phyloP scores from a whole-genome alignment of 2,797 vertebrate species.

The Rhinophrynus dorsalis region DNA sequence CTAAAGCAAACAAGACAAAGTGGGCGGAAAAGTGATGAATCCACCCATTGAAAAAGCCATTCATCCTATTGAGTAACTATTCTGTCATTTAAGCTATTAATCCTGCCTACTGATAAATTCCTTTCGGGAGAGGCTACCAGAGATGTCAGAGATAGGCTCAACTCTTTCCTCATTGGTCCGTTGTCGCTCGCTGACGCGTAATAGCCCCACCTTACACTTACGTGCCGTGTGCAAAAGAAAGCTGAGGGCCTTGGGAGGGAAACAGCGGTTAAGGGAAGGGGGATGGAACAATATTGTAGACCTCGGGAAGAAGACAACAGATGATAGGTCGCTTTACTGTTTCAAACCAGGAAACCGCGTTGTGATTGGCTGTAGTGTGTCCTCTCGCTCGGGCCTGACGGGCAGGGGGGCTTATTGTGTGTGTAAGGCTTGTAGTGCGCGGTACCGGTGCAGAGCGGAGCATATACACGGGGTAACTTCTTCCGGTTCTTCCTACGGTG shows the following conservation, averaged over 20 bases:
- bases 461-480: conserved; percentile 20
- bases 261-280: conserved; percentile 34
- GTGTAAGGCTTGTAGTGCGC: conserved; percentile 36
- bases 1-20: conserved; percentile 32
- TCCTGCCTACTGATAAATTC: background rate
- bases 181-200: conserved; percentile 8
- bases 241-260: conserved; percentile 42
- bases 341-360: conserved; percentile 36
- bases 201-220: background rate
- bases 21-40: conserved; percentile 20
- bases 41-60: conserved; percentile 14
- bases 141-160: background rate
- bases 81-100: background rate
- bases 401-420: conserved; percentile 39
- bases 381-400: conserved; percentile 47
- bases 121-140: background rate
- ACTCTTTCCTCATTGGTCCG: background rate
- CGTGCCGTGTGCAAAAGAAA: conserved; percentile 46
- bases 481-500: conserved; percentile 26
- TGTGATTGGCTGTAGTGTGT: conserved; percentile 28
- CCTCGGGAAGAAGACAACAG: conserved; percentile 9
- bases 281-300: conserved; percentile 1
- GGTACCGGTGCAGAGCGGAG: conserved; percentile 37
- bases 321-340: conserved; percentile 5
- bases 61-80: conserved; percentile 29